phyloP scores from a whole-genome alignment of 2,888 invertebrate species.

The Rhimphoctona megacephalus region DNA sequence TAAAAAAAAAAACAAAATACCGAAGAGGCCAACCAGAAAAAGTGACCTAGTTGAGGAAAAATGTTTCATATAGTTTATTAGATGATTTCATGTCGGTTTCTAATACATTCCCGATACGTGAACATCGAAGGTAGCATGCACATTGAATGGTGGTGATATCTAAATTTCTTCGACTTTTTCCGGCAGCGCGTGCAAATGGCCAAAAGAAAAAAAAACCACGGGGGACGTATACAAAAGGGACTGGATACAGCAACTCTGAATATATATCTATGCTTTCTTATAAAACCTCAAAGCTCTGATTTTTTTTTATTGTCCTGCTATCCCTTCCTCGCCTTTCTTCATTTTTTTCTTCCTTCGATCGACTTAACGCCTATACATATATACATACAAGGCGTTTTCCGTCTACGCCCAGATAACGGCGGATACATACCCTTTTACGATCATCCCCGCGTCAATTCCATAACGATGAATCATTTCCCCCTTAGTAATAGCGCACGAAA shows the following conservation, averaged over 20 bases:
- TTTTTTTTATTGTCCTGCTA: conserved; percentile 35
- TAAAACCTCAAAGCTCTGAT: conserved; percentile 16
- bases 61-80: background rate
- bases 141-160: conserved; percentile 14
- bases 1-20: background rate
- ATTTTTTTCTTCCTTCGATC: conserved; percentile 25
- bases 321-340: background rate
- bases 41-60: background rate
- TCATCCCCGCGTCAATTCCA: conserved; percentile 43
- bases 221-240: conserved; percentile 1
- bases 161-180: conserved; percentile 38
- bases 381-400: conserved; percentile 12
- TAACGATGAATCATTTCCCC: conserved; percentile 36
- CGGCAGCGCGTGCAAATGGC: conserved; percentile 5
- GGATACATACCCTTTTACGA: conserved; percentile 47
- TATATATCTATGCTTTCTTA: background rate
- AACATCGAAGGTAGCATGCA: background rate
- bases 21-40: background rate
- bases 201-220: conserved; percentile 11
- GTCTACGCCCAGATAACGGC: conserved; percentile 44
- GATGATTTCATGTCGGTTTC: background rate
- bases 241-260: background rate
- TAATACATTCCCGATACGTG: background rate
- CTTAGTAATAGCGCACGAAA: background rate
- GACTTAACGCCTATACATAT: conserved; percentile 6